phyloP scores from a whole-genome alignment of 2,113 vertebrate genomes.

The Heteronetta atricapilla region DNA sequence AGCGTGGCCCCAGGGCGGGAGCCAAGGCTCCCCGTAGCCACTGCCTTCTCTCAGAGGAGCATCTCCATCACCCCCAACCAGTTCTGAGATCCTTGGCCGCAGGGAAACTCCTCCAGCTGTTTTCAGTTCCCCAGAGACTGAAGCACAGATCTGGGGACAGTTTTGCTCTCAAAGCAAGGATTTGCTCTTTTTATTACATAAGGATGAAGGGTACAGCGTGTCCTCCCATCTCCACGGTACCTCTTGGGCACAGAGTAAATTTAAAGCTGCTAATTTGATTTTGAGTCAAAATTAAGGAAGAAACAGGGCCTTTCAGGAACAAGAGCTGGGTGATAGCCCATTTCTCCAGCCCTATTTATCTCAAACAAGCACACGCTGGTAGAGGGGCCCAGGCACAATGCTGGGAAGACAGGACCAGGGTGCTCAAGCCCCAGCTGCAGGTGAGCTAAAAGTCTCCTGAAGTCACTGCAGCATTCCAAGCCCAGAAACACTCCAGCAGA shows the following conservation, averaged over 20 bases:
- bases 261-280: slow-evolving; percentile 58
- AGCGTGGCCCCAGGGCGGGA: no score
- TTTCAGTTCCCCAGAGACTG: fast-evolving
- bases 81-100: neutral
- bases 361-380: fast-evolving
- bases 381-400: neutral
- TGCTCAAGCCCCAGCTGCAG: fast-evolving
- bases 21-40: no score
- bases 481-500: fast-evolving
- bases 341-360: slow-evolving; percentile 44
- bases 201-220: neutral
- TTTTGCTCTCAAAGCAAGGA: neutral
- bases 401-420: fast-evolving
- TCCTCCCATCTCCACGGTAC: neutral
- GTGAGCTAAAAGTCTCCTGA: neutral
- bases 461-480: neutral
- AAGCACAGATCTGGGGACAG: neutral
- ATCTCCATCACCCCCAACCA: neutral
- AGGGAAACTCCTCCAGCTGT: neutral
- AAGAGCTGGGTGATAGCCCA: neutral
- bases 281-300: slow-evolving; percentile 45
- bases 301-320: slow-evolving; percentile 27
- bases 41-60: neutral
- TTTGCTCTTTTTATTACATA: slow-evolving; percentile 23
- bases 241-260: slow-evolving; percentile 43